A percentile compares a stretch with the other conserved stretches of the same genome.
Conservation (phyloP, 2,113 vertebrate genomes). For the Coturnix japonica region DNA sequence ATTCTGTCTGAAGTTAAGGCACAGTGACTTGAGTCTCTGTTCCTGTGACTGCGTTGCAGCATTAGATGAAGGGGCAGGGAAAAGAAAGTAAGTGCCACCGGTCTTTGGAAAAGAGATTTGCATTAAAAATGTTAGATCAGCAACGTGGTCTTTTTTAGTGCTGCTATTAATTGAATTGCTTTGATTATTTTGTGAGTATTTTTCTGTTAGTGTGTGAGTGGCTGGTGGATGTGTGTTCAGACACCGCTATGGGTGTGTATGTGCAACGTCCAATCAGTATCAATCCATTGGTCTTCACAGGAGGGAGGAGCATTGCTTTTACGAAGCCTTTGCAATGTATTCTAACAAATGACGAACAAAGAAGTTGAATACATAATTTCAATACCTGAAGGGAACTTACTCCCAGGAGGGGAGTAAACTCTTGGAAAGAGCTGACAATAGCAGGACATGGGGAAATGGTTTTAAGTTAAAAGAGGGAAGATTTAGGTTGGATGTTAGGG, state of each 20-base stretch:
- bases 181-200: neutral
- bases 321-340: neutral
- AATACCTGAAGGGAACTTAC: no score
- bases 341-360: neutral
- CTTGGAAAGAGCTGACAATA: no score
- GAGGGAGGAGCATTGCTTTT: neutral
- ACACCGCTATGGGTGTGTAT: neutral
- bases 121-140: neutral
- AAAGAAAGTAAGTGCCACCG: neutral
- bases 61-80: neutral
- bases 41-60: neutral
- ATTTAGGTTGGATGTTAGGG: no score
- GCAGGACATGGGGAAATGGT: no score
- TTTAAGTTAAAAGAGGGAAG: no score
- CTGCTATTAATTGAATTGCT: neutral
- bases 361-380: neutral
- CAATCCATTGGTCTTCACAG: neutral
- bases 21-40: neutral
- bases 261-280: neutral
- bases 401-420: no score
- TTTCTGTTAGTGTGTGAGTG: neutral
- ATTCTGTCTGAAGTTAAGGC: neutral
- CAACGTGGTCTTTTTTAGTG: neutral
- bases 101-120: neutral
- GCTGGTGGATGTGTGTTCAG: neutral